Percentiles rank a stretch among this genome's conserved stretches.
Conservation (phyloP, 2,888 invertebrate genomes). For the Acronicta leporina region DNA sequence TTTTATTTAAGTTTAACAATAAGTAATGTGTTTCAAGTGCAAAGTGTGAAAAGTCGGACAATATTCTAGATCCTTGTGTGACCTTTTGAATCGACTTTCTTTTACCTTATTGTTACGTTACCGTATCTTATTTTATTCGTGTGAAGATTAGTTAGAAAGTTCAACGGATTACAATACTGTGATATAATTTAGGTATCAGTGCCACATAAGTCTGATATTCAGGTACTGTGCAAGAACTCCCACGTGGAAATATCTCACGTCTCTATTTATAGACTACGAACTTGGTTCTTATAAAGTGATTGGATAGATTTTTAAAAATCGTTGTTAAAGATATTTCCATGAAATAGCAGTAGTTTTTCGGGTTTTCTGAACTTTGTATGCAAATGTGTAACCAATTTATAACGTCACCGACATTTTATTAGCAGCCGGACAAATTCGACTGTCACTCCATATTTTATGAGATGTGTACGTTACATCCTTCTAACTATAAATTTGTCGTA, state of each 20-base stretch:
- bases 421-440: conserved; percentile 35
- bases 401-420: conserved; percentile 50
- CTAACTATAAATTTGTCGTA: conserved; percentile 25
- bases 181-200: conserved; percentile 80
- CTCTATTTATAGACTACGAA: conserved; percentile 86
- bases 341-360: conserved; percentile 7
- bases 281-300: conserved; percentile 81
- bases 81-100: conserved; percentile 86
- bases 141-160: conserved; percentile 65
- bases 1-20: conserved; percentile 74
- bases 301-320: conserved; percentile 67
- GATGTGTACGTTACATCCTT: conserved; percentile 36
- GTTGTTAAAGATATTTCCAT: conserved; percentile 14
- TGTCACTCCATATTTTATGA: conserved; percentile 45
- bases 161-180: conserved; percentile 72
- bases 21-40: conserved; percentile 78
- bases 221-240: conserved; percentile 85
- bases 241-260: conserved; percentile 88
- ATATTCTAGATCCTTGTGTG: conserved; percentile 85
- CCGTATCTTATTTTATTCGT: conserved; percentile 62
- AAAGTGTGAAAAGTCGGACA: conserved; percentile 77
- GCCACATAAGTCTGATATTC: conserved; percentile 79
- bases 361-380: conserved; percentile 9
- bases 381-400: conserved; percentile 8
- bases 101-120: conserved; percentile 84